These are phyloP conservation scores for Ametastegia equiseti DNA, from an alignment of 2,888 invertebrate genomes.

Conservation along the genomic window DNA sequence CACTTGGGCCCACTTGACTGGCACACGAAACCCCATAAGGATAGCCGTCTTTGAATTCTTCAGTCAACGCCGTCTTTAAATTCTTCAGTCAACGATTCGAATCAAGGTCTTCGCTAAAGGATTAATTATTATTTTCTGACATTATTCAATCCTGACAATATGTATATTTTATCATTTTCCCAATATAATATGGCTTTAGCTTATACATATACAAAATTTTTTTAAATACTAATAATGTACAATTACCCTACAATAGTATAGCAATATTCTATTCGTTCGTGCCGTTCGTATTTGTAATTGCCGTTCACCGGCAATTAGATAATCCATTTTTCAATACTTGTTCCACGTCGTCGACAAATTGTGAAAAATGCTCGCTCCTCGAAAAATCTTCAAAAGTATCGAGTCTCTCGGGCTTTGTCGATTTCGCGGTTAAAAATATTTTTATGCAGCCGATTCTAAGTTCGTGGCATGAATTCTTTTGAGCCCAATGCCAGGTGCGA, in stretches of 20 bases:
- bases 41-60: too few species aligned
- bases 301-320: constrained; percentile 11
- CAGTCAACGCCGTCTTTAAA: too few species aligned
- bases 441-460: constrained; percentile 68
- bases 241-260: constrained; percentile 40
- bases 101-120: not conserved
- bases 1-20: too few species aligned
- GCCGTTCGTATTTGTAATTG: not conserved
- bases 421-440: constrained; percentile 66
- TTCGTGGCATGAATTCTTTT: constrained; percentile 66
- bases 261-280: not conserved
- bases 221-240: constrained; percentile 20
- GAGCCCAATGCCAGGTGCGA: constrained; percentile 71
- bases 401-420: constrained; percentile 63
- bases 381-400: constrained; percentile 68
- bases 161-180: not conserved
- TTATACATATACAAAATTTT: constrained; percentile 22
- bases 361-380: constrained; percentile 59
- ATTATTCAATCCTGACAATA: not conserved
- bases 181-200: not conserved
- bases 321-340: constrained; percentile 26
- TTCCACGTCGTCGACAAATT: constrained; percentile 67
- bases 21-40: too few species aligned
- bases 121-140: not conserved
- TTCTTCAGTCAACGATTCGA: too few species aligned